These are phyloP conservation scores for Etia nguti DNA, from an alignment of 2,113 vertebrate species.

Conservation along the genomic window DNA sequence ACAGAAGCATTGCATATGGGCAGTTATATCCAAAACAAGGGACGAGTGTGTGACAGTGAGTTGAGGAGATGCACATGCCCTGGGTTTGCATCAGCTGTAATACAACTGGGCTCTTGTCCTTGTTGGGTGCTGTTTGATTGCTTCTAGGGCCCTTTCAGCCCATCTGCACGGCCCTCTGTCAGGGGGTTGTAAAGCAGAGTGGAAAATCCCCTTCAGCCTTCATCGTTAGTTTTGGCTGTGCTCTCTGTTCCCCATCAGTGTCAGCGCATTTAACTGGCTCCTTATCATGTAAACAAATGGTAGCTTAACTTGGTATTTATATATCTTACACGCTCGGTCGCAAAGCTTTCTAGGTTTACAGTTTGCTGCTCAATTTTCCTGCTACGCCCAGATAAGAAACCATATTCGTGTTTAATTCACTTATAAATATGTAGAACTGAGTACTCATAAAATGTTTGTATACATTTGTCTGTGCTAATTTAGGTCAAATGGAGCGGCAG, in stretches of 20 bases:
- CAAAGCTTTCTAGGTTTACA: not conserved
- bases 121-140: conserved; percentile 77
- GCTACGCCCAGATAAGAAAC: not conserved
- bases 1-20: conserved; percentile 61
- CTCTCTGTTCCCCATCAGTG: conserved; percentile 65
- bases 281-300: conserved; percentile 54
- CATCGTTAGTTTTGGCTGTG: conserved; percentile 64
- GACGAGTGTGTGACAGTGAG: conserved; percentile 52
- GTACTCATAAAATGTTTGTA: not conserved
- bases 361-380: not conserved
- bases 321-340: not conserved
- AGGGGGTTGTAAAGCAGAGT: conserved; percentile 57
- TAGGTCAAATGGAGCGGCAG: conserved; percentile 78
- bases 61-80: conserved; percentile 52
- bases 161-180: conserved; percentile 45
- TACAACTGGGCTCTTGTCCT: conserved; percentile 67
- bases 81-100: conserved; percentile 42
- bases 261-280: conserved; percentile 40
- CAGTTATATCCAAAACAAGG: conserved; percentile 60
- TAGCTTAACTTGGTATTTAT: conserved; percentile 2
- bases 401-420: not conserved
- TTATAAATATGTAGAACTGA: not conserved
- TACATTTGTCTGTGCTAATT: conserved; percentile 18
- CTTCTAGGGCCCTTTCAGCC: conserved; percentile 37
- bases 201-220: conserved; percentile 70